Evolutionary conservation across 37 sponge, comb jelly and placozoan genomes (phyloP).

Genomic region (Aplysina aerophoba): DNA sequence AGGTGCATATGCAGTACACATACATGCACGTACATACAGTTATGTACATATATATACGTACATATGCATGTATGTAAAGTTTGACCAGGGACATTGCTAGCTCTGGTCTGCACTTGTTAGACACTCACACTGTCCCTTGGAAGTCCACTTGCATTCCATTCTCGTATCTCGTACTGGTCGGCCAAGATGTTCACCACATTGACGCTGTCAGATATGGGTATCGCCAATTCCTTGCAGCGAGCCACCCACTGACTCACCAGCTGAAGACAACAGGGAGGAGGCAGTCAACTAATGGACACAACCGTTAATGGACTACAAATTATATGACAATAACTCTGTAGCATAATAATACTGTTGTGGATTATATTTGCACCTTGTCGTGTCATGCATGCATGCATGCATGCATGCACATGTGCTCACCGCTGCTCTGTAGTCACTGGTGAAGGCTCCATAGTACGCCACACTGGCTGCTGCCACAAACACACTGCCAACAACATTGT

Average conservation of each 20-base stretch:
- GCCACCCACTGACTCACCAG: slow-evolving; percentile 83
- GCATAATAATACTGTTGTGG: too few species aligned
- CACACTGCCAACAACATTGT: slow-evolving; percentile 98
- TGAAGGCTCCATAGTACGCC: slow-evolving; percentile 99
- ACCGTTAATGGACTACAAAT: background rate
- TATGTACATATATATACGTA: background rate
- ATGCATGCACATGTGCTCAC: slow-evolving; percentile 29
- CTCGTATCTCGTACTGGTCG: slow-evolving; percentile 93
- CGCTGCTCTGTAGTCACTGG: slow-evolving; percentile 83
- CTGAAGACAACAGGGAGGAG: slow-evolving; percentile 29
- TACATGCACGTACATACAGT: background rate
- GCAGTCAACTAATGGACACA: background rate
- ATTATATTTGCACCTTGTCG: too few species aligned
- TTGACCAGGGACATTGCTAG: background rate
- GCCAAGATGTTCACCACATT: slow-evolving; percentile 70
- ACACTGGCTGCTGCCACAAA: slow-evolving; percentile 98
- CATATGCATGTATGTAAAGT: background rate
- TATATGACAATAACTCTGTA: background rate
- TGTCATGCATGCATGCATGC: background rate
- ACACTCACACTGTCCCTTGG: slow-evolving; percentile 84
- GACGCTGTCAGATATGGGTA: slow-evolving; percentile 92
- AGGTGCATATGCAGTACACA: background rate
- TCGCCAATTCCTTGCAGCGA: slow-evolving; percentile 85
- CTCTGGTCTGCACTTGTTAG: background rate
- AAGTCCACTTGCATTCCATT: slow-evolving; percentile 96